Conservation (phyloP, 2,888 invertebrate genomes). For the Isotomurus palustris region DNA sequence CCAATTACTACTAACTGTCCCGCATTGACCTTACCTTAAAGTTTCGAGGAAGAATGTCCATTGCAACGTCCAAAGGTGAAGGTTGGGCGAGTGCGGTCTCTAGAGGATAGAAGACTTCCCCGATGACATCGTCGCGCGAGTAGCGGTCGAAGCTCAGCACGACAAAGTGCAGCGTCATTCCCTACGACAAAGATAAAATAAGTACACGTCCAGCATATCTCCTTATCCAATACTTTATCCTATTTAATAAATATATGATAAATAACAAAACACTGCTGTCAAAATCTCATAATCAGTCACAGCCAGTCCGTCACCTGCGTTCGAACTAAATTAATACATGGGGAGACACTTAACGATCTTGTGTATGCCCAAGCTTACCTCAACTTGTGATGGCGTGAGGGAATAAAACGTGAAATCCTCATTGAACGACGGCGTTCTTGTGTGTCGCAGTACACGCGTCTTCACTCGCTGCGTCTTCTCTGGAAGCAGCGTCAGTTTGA, state of each 20-base stretch:
- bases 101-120: slow-evolving; percentile 88
- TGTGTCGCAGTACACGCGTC: slow-evolving; percentile 91
- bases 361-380: slow-evolving; percentile 53
- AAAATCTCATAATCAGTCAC: no score
- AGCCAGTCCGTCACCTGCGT: no score
- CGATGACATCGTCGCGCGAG: slow-evolving; percentile 96
- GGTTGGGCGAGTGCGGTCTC: slow-evolving; percentile 65
- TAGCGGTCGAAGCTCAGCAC: slow-evolving; percentile 94
- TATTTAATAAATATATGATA: no score
- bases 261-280: no score
- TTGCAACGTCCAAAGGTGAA: slow-evolving; percentile 73
- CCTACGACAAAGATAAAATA: slow-evolving; percentile 51
- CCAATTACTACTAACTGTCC: background rate
- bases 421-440: slow-evolving; percentile 93
- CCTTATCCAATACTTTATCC: no score
- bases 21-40: slow-evolving; percentile 65
- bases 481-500: slow-evolving; percentile 92
- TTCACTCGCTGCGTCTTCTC: slow-evolving; percentile 98
- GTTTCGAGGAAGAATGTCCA: slow-evolving; percentile 88
- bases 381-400: slow-evolving; percentile 75
- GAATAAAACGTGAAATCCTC: slow-evolving; percentile 99
- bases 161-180: slow-evolving; percentile 85
- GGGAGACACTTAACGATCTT: no score
- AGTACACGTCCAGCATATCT: no score
- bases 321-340: no score